Percentiles rank a stretch among this genome's conserved stretches.
These are phyloP conservation scores for Rousettus leschenaultii DNA, from an alignment of 2,113 vertebrate species.

Conservation along the genomic window DNA sequence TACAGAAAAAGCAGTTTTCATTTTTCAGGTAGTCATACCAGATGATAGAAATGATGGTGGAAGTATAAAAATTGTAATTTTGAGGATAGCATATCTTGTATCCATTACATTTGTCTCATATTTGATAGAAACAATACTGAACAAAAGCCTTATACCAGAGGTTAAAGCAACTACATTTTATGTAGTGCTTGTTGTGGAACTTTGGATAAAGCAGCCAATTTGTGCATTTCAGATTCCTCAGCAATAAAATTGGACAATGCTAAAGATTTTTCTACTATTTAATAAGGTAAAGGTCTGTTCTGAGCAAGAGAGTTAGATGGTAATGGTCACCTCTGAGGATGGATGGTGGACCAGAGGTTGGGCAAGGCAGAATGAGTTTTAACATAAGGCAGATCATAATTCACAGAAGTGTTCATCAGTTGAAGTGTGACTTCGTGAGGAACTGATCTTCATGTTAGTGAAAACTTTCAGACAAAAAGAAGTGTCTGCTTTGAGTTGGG, in stretches of 20 bases:
- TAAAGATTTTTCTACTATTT: constrained; percentile 42
- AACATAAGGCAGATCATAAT: constrained; percentile 2
- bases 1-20: constrained; percentile 55
- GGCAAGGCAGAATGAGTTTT: neutral
- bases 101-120: constrained; percentile 34
- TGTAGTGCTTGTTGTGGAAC: constrained; percentile 1
- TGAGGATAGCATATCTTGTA: constrained; percentile 11
- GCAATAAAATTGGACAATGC: neutral
- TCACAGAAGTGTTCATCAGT: neutral
- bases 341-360: neutral
- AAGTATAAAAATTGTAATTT: constrained; percentile 43
- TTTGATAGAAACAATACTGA: constrained; percentile 18
- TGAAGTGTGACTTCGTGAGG: constrained; percentile 30
- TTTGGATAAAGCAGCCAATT: constrained; percentile 22
- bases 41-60: constrained; percentile 29
- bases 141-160: constrained; percentile 1
- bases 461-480: constrained; percentile 29
- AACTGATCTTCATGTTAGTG: neutral
- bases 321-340: neutral
- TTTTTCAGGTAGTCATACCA: constrained; percentile 31
- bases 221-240: neutral
- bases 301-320: constrained; percentile 13
- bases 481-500: neutral
- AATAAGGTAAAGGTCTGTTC: neutral
- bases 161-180: constrained; percentile 20